Conservation (phyloP, 2,113 vertebrate genomes). For the Zeus faber region DNA sequence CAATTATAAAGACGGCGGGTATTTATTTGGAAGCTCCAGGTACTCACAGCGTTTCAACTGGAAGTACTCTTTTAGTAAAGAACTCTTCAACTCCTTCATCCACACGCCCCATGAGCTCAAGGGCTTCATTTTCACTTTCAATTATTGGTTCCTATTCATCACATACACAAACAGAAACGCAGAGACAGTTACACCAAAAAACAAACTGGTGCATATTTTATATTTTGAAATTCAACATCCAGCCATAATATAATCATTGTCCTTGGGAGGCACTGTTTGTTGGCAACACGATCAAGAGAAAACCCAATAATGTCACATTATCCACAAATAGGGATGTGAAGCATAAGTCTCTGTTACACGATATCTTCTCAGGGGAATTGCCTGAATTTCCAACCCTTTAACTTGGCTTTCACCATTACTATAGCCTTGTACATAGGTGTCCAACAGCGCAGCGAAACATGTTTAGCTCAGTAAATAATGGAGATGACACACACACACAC, state of each 20-base stretch:
- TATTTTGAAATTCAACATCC: too few species aligned
- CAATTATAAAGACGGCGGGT: background rate
- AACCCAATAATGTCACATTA: conserved; percentile 30
- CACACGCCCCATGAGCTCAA: conserved; percentile 82
- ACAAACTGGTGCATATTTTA: too few species aligned
- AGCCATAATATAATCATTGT: too few species aligned
- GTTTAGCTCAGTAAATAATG: conserved; percentile 39
- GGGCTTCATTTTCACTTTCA: conserved; percentile 83
- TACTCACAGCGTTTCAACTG: conserved; percentile 82
- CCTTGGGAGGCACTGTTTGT: conserved; percentile 14
- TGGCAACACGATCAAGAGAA: conserved; percentile 37
- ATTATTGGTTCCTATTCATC: conserved; percentile 77
- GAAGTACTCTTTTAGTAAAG: conserved; percentile 88
- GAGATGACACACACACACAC: conserved; percentile 27
- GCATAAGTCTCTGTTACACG: conserved; percentile 55
- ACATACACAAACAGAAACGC: conserved; percentile 27
- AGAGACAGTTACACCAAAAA: conserved; percentile 13
- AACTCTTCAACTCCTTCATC: conserved; percentile 94
- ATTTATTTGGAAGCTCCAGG: conserved; percentile 18
- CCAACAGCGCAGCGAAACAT: conserved; percentile 33
- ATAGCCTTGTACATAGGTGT: too few species aligned
- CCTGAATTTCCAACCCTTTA: conserved; percentile 34
- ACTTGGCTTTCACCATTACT: too few species aligned
- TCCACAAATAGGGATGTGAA: conserved; percentile 33
- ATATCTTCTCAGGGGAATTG: conserved; percentile 52